Evolutionary conservation across 1,140 invertebrate genomes (phyloP).

Genomic region (Diorhabda elongata): DNA sequence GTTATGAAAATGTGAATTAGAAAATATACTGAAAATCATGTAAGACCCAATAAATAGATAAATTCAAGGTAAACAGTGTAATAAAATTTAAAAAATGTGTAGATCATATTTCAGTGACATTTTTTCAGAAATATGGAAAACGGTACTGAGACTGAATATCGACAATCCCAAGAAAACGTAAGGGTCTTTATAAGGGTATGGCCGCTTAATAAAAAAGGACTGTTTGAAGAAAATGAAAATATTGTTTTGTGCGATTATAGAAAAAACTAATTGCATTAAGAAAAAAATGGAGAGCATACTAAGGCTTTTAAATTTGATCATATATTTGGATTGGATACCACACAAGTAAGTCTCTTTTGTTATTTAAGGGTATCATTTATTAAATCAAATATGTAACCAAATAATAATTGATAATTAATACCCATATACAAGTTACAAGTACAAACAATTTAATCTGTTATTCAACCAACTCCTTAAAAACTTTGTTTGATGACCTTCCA

Average conservation of each 20-base stretch:
- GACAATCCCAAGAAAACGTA: conserved; percentile 55
- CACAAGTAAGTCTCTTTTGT: conserved; percentile 58
- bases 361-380: not conserved
- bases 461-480: conserved; percentile 8
- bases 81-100: not conserved
- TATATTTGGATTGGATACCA: conserved; percentile 81
- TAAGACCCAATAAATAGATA: conserved; percentile 4
- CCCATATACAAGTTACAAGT: not conserved
- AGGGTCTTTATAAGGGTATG: conserved; percentile 84
- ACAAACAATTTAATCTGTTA: not conserved
- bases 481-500: not conserved
- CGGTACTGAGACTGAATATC: conserved; percentile 4
- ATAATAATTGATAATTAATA: not conserved
- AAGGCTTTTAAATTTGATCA: conserved; percentile 90
- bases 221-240: conserved; percentile 61
- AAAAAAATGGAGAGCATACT: conserved; percentile 66
- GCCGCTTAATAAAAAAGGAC: conserved; percentile 78
- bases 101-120: not conserved
- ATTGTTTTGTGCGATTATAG: conserved; percentile 72
- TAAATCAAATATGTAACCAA: no score
- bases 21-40: no score
- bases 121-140: conserved; percentile 13
- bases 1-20: no score
- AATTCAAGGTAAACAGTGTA: conserved; percentile 1
- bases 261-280: conserved; percentile 71